Percentiles rank a stretch among this genome's conserved stretches.
Conservation (phyloP, 2,888 invertebrate genomes). For the Nasonovia ribisnigri region DNA sequence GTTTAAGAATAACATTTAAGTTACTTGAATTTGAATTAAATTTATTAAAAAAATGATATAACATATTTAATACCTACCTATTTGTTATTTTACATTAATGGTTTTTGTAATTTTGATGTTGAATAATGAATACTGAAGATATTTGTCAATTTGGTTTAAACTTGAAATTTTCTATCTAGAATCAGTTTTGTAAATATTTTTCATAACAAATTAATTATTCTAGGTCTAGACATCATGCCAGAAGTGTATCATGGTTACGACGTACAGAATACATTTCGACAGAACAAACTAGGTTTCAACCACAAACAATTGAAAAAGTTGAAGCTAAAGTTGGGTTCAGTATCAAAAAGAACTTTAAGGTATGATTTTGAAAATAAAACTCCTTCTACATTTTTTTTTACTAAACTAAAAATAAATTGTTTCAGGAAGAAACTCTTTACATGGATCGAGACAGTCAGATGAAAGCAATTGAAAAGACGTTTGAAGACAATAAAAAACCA, state of each 20-base stretch:
- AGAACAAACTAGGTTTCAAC: conserved; percentile 97
- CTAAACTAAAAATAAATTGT: background rate
- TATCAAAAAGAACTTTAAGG: conserved; percentile 89
- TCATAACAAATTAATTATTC: conserved; percentile 35
- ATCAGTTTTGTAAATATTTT: background rate
- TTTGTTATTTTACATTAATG: background rate
- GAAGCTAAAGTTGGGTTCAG: conserved; percentile 99
- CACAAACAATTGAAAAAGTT: conserved; percentile 95
- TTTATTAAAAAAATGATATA: background rate
- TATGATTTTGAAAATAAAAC: conserved; percentile 66
- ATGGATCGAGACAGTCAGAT: conserved; percentile 96
- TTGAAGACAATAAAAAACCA: conserved; percentile 87
- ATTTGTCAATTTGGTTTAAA: background rate
- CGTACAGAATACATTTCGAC: conserved; percentile 99
- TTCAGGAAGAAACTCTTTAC: conserved; percentile 90
- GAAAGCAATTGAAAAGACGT: conserved; percentile 96
- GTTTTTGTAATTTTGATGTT: background rate
- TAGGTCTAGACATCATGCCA: conserved; percentile 92
- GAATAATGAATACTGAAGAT: background rate
- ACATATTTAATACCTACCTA: background rate
- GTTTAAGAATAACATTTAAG: background rate
- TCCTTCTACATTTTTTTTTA: background rate
- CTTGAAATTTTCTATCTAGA: background rate
- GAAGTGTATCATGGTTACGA: conserved; percentile 97
- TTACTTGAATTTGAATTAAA: background rate